Conservation (phyloP, 2,113 vertebrate species). For the Apistogramma diplotaenia region DNA sequence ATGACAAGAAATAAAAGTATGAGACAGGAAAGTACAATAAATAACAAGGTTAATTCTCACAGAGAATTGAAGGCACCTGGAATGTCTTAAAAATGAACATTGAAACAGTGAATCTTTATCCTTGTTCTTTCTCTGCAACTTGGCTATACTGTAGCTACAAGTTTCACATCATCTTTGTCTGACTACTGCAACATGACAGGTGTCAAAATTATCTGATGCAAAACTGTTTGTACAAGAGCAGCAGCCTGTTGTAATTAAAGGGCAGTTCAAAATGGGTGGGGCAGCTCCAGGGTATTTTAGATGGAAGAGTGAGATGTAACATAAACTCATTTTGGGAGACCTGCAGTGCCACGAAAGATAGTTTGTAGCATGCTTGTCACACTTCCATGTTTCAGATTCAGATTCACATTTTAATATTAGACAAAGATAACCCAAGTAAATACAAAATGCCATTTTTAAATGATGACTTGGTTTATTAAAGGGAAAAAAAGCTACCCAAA, state of each 20-base stretch:
- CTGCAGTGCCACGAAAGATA: no score
- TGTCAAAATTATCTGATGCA: constrained; percentile 27
- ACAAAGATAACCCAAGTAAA: not conserved
- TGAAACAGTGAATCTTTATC: not conserved
- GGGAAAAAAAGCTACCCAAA: not conserved
- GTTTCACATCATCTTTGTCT: constrained; percentile 11
- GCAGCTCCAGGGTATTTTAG: constrained; percentile 26
- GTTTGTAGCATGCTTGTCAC: not conserved
- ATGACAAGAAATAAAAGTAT: constrained; percentile 16
- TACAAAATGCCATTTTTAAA: not conserved
- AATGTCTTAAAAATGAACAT: not conserved
- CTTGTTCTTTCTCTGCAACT: not conserved
- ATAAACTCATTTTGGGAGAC: not conserved
- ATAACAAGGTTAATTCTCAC: constrained; percentile 15
- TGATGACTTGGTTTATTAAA: not conserved
- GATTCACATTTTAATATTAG: not conserved
- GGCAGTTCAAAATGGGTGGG: constrained; percentile 24
- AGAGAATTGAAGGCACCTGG: not conserved
- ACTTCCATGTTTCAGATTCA: not conserved
- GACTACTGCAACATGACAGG: constrained; percentile 17
- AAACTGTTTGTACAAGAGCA: constrained; percentile 1
- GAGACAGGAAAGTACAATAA: constrained; percentile 3
- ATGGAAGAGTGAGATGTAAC: constrained; percentile 7
- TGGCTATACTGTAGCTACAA: not conserved
- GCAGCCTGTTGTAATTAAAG: constrained; percentile 55